phyloP scores from a whole-genome alignment of 1,140 invertebrate species.

The Planococcus citri region DNA sequence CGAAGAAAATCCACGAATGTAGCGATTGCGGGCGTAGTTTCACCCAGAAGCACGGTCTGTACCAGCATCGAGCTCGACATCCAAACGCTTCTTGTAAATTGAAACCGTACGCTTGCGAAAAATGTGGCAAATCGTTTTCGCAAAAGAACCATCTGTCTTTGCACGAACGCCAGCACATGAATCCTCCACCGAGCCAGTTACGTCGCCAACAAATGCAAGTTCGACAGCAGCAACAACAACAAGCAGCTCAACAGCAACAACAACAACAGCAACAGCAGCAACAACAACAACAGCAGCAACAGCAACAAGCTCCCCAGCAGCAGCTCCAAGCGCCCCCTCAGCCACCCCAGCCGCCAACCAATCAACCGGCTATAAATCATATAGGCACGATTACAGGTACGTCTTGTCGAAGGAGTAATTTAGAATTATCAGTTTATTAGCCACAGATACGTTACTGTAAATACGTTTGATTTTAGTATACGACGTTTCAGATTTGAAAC shows the following conservation, averaged over 20 bases:
- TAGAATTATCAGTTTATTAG: neutral
- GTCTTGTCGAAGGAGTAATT: neutral
- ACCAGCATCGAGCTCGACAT: conserved; percentile 59
- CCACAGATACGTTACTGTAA: neutral
- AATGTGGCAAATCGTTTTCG: conserved; percentile 76
- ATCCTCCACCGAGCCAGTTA: conserved; percentile 37
- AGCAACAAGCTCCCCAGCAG: neutral
- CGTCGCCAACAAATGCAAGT: neutral
- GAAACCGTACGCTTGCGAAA: conserved; percentile 64
- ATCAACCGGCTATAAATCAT: neutral
- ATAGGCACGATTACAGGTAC: neutral
- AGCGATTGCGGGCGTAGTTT: conserved; percentile 72
- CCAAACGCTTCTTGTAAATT: conserved; percentile 66
- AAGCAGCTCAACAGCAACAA: neutral
- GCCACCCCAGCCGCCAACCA: neutral
- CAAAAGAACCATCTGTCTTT: conserved; percentile 68
- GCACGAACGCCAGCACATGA: conserved; percentile 69
- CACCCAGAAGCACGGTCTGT: conserved; percentile 63
- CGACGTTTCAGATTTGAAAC: neutral
- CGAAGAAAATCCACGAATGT: conserved; percentile 63
- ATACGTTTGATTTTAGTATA: conserved; percentile 6
- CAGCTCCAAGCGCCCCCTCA: neutral
- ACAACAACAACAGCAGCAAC: neutral
- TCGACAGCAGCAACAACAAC: neutral
- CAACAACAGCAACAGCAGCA: neutral